Base-by-base conservation (phyloP, 2,797 vertebrate genomes). In the Myiotriccus ornatus region DNA sequence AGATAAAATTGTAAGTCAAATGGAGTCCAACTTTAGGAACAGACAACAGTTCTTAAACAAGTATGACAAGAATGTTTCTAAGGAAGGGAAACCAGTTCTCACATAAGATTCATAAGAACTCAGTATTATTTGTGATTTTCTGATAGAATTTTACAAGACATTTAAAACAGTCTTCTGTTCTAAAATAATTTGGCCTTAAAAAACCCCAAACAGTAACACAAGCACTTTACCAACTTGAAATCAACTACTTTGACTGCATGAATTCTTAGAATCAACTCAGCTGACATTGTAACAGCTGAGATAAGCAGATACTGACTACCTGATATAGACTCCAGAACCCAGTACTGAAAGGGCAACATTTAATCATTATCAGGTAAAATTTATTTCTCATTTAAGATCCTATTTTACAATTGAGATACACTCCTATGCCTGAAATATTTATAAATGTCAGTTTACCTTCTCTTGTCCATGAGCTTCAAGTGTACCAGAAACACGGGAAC, bases 401-500 rank as follows among this genome's bases (percentile, higher is more conserved):
- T 32, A 83, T 71, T 82, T 92, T 50, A 52, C 16, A 77, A 70
- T 0, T 84, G 35, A 85, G 17, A 70, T 44, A 56, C 2, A 39
- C 5, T 30, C 25, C 41, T 11, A 27, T 14, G 9, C 25, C 52
- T 39, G 37, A 90, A 89, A 56, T 55, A 68, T 27, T 87, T 64
- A 18, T 19, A 70, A 50, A 32, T 28, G 3, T 35, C 43, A 73
- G 56, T 87, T 96, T 97, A 99, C 99, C 98, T 98, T 98, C 71
- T 99, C 98, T 94, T 98, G 98, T 90, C 98, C 96, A 16, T 95
- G 89, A 55, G 96, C 97, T 93, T 98, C 98, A 37, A 99, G 97
- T 44, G 92, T 97, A 47, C 99, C 99, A 43, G 99, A 99, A 84
- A 99, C 94, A 93, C 74, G 97, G 71, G 98, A 98, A 95, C 99